Percentiles rank a stretch among this genome's conserved stretches.
Conservation (phyloP, 2,113 vertebrate species). For the Urocolius indicus region DNA sequence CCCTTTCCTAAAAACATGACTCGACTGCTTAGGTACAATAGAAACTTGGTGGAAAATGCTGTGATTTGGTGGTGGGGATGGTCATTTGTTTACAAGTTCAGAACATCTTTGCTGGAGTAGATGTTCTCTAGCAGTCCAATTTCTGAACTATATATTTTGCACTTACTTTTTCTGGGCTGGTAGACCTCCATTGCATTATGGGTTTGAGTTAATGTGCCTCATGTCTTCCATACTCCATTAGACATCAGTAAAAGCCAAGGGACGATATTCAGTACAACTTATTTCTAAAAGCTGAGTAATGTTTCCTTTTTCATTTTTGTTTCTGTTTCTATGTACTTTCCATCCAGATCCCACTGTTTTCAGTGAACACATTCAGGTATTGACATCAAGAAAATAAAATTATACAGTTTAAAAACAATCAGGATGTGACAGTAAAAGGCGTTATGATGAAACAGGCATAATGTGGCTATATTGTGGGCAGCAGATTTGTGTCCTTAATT, state of each 20-base stretch:
- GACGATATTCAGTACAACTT: background rate
- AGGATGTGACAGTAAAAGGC: slow-evolving; percentile 37
- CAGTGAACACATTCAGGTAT: background rate
- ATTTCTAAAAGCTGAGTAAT: background rate
- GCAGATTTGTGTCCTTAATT: slow-evolving; percentile 42
- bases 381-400: slow-evolving; percentile 35
- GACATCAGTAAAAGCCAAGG: background rate
- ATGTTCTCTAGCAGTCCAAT: background rate
- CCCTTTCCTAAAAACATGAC: background rate
- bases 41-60: background rate
- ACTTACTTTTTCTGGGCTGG: background rate
- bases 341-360: background rate
- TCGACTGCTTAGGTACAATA: background rate
- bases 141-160: background rate
- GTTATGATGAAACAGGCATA: background rate
- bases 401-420: background rate
- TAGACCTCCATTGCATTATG: background rate
- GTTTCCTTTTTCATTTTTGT: background rate
- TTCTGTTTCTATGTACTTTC: background rate
- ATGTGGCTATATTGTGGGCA: background rate
- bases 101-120: background rate
- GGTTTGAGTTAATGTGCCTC: background rate
- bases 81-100: background rate
- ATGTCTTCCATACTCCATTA: background rate
- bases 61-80: background rate